phyloP scores from a whole-genome alignment of 2,888 invertebrate species.

The Drosophila atripex region DNA sequence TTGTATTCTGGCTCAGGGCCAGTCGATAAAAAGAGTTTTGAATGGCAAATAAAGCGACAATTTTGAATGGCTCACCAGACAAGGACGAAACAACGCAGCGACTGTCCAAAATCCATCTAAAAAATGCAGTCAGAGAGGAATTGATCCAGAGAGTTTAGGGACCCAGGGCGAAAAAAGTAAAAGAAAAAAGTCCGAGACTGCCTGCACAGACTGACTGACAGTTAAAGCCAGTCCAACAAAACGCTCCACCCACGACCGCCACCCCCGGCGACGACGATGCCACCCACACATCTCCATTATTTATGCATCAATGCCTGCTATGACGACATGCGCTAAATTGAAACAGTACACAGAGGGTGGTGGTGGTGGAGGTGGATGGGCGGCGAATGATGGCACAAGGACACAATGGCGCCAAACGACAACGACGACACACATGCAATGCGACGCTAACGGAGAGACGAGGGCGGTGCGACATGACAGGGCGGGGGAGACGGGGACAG shows the following conservation, averaged over 20 bases:
- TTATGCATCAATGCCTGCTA: conserved; percentile 81
- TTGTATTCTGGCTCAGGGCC: conserved; percentile 12
- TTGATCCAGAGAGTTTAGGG: conserved; percentile 46
- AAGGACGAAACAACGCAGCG: conserved; percentile 30
- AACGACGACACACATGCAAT: conserved; percentile 68
- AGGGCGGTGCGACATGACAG: not conserved
- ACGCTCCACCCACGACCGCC: conserved; percentile 29
- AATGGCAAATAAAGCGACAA: conserved; percentile 77
- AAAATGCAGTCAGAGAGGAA: conserved; percentile 65
- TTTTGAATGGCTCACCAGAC: conserved; percentile 60
- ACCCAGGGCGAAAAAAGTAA: conserved; percentile 12
- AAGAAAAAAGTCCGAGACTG: conserved; percentile 32
- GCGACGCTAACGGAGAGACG: conserved; percentile 45
- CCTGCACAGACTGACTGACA: conserved; percentile 64
- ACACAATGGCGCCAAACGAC: conserved; percentile 70
- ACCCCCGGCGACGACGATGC: not conserved
- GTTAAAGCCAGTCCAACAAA: conserved; percentile 73
- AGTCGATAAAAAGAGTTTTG: conserved; percentile 74
- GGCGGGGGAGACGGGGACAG: not conserved
- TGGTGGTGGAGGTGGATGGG: not conserved
- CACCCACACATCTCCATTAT: conserved; percentile 66
- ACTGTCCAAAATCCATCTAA: conserved; percentile 56
- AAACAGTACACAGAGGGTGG: conserved; percentile 63
- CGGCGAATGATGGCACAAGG: conserved; percentile 51
- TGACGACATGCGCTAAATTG: conserved; percentile 80